phyloP scores from a whole-genome alignment of 2,797 vertebrate species.

The Chrosomus eos region DNA sequence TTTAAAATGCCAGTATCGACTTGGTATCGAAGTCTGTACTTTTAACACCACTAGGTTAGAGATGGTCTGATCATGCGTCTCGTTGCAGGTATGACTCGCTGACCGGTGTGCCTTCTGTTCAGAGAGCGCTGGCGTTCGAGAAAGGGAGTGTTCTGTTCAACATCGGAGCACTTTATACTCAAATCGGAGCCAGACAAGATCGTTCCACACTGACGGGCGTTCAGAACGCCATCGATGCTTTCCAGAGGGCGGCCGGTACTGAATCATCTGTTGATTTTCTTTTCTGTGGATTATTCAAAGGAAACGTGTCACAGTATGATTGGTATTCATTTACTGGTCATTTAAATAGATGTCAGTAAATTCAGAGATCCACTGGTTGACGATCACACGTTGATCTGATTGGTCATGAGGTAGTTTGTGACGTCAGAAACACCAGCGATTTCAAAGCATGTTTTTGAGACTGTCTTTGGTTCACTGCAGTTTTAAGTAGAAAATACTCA shows the following conservation, averaged over 20 bases:
- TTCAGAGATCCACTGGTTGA: too few relatives aligned
- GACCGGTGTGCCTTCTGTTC: slow-evolving; percentile 89
- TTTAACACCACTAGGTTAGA: too few relatives aligned
- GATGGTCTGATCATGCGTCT: neutral
- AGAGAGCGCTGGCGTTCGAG: slow-evolving; percentile 90
- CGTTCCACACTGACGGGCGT: slow-evolving; percentile 79
- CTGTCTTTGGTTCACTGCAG: too few relatives aligned
- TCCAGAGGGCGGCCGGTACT: slow-evolving; percentile 89
- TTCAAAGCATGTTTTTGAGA: too few relatives aligned
- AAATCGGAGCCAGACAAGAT: slow-evolving; percentile 90
- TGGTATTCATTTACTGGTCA: neutral
- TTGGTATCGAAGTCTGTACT: too few relatives aligned
- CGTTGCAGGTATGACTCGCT: slow-evolving; percentile 90
- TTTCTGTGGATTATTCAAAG: neutral
- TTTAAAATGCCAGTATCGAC: too few relatives aligned
- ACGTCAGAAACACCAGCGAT: too few relatives aligned
- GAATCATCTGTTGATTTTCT: neutral
- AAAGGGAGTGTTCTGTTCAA: slow-evolving; percentile 95
- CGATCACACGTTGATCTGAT: too few relatives aligned
- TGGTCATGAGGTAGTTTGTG: too few relatives aligned
- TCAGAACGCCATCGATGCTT: slow-evolving; percentile 82
- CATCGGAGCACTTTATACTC: slow-evolving; percentile 89
- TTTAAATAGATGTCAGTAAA: neutral
- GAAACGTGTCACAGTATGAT: neutral
- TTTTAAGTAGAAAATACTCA: too few relatives aligned